These are phyloP conservation scores for Chaetodon trifascialis DNA, from an alignment of 2,113 vertebrate genomes.

Conservation along the genomic window DNA sequence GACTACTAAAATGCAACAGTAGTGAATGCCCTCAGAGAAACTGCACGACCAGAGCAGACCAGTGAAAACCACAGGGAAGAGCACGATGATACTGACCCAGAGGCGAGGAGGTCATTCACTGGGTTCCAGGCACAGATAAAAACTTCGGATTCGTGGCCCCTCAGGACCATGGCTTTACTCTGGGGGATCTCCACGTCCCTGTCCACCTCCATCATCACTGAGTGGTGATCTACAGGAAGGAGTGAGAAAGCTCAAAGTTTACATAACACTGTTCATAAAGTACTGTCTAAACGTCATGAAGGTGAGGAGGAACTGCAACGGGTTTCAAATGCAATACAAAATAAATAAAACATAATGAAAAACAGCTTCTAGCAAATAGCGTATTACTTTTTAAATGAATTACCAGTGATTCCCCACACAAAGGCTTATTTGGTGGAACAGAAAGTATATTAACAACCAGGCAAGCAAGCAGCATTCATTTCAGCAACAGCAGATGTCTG, in stretches of 20 bases:
- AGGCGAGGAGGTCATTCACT: slow-evolving; percentile 96
- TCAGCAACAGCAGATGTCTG: neutral
- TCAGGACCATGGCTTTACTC: slow-evolving; percentile 97
- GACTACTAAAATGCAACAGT: too few species aligned
- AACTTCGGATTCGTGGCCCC: slow-evolving; percentile 97
- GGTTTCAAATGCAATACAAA: neutral
- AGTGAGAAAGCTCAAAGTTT: neutral
- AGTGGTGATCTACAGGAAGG: slow-evolving; percentile 91
- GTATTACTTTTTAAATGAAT: neutral
- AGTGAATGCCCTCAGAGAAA: neutral
- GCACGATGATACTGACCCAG: slow-evolving; percentile 87
- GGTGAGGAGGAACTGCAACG: neutral
- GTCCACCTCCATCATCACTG: slow-evolving; percentile 99
- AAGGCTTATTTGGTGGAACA: neutral
- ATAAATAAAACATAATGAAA: slow-evolving; percentile 7
- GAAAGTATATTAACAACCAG: slow-evolving; percentile 7
- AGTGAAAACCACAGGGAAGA: too few species aligned
- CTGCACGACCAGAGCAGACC: neutral
- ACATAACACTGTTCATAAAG: neutral
- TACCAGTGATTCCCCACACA: neutral
- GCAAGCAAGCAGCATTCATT: neutral
- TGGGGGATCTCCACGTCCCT: slow-evolving; percentile 97
- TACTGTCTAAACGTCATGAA: neutral
- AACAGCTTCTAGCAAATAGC: neutral
- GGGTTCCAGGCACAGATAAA: slow-evolving; percentile 99